Evolutionary conservation across 2,113 vertebrate genomes (phyloP).

Genomic region (Ophiodon elongatus): DNA sequence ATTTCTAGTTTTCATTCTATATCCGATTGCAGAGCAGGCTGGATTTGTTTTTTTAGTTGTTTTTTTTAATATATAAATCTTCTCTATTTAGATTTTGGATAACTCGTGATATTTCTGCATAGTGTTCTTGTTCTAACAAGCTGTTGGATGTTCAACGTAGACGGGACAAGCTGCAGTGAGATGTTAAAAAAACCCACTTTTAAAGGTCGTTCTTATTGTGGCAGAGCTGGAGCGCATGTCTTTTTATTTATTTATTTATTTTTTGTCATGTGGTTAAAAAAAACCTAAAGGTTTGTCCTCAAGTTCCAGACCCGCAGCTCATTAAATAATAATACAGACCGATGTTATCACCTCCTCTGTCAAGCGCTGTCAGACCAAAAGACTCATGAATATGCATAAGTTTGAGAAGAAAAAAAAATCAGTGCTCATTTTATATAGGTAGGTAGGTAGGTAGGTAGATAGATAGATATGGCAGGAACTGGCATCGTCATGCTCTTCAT

Average conservation of each 20-base stretch:
- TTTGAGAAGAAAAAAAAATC: neutral
- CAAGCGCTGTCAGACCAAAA: neutral
- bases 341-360: neutral
- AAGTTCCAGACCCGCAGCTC: neutral
- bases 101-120: neutral
- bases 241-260: too few relatives aligned
- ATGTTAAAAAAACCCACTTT: neutral
- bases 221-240: neutral
- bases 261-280: neutral
- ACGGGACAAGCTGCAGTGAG: neutral
- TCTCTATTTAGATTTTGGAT: too few relatives aligned
- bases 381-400: constrained; percentile 15
- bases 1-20: neutral
- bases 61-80: too few relatives aligned
- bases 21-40: too few relatives aligned
- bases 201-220: neutral
- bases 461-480: neutral
- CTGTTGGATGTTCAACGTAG: neutral
- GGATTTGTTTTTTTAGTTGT: too few relatives aligned
- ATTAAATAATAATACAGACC: constrained; percentile 7
- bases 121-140: neutral
- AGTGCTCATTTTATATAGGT: neutral
- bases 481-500: neutral
- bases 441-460: too few relatives aligned
- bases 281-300: neutral